Percentiles rank a stretch among this genome's conserved stretches.
Evolutionary conservation across 1,140 invertebrate genomes (phyloP).

Genomic region (Drosophila santomea): DNA sequence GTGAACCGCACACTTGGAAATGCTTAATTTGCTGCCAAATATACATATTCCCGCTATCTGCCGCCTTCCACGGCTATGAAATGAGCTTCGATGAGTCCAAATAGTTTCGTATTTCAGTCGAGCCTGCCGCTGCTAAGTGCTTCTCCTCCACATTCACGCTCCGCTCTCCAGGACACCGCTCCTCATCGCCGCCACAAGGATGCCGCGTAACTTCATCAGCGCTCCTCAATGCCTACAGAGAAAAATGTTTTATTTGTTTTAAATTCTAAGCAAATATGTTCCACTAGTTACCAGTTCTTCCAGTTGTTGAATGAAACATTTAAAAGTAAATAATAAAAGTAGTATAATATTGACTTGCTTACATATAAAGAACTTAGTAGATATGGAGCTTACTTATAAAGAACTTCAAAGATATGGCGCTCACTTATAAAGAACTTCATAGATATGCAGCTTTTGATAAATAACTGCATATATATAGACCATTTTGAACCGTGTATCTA

Average conservation of each 20-base stretch:
- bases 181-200: not conserved
- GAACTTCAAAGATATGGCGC: too few species aligned
- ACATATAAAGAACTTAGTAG: not conserved
- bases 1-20: constrained; percentile 26
- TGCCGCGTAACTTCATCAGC: constrained; percentile 54
- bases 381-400: too few species aligned
- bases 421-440: too few species aligned
- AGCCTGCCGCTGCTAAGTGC: constrained; percentile 39
- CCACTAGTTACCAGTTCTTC: too few species aligned
- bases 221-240: constrained; percentile 10
- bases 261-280: too few species aligned
- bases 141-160: constrained; percentile 5
- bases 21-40: constrained; percentile 52
- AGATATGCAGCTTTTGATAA: too few species aligned
- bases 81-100: constrained; percentile 54
- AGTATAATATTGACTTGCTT: too few species aligned
- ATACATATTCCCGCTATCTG: constrained; percentile 31
- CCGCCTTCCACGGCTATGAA: constrained; percentile 14
- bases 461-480: too few species aligned
- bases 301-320: too few species aligned
- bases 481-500: constrained; percentile 2
- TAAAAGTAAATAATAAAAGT: too few species aligned
- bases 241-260: not conserved
- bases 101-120: constrained; percentile 53
- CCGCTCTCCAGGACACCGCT: not conserved